Evolutionary conservation across 2,113 vertebrate species (phyloP).

Genomic region (Numenius arquata): DNA sequence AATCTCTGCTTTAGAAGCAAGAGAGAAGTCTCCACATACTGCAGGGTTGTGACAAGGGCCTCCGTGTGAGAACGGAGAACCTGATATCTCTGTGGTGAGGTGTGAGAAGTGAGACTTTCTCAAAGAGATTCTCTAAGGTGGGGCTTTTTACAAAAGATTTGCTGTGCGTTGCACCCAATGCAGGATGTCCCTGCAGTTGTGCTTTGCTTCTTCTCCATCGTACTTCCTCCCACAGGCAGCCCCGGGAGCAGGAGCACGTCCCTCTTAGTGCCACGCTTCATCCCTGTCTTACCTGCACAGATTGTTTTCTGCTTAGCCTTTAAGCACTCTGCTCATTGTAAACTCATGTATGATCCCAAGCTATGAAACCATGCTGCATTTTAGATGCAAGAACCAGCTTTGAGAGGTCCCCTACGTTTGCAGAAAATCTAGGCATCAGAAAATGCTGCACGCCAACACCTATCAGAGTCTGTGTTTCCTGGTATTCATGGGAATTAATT

Average conservation of each 20-base stretch:
- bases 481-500: constrained; percentile 60
- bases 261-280: background rate
- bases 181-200: background rate
- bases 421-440: constrained; percentile 5
- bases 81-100: background rate
- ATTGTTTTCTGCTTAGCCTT: background rate
- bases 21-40: background rate
- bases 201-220: background rate
- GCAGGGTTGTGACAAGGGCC: background rate
- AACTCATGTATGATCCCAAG: background rate
- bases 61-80: background rate
- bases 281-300: background rate
- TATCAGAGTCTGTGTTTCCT: constrained; percentile 4
- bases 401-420: background rate
- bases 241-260: background rate
- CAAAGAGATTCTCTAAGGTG: background rate
- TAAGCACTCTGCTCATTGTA: background rate
- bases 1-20: background rate
- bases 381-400: background rate
- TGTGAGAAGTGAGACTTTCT: background rate
- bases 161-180: background rate
- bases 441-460: background rate
- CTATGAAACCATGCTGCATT: background rate
- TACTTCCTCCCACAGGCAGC: background rate
- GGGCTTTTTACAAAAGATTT: background rate